Conservation (phyloP, 2,888 invertebrate genomes). For the Carabus problematicus region DNA sequence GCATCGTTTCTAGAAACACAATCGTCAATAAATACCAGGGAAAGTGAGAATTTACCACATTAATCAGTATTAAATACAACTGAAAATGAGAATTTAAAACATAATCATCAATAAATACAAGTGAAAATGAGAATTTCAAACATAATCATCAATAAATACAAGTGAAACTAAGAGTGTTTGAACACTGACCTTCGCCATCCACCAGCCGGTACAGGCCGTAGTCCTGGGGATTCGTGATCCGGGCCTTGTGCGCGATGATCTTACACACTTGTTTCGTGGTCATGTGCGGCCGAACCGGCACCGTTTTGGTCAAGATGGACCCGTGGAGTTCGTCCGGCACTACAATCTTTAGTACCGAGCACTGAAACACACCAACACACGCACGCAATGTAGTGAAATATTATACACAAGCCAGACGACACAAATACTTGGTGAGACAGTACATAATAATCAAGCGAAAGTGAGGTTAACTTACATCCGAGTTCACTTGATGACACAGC, state of each 20-base stretch:
- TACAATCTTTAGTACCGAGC: constrained; percentile 85
- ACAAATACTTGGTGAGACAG: not conserved
- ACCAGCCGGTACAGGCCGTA: constrained; percentile 90
- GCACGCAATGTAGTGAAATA: constrained; percentile 16
- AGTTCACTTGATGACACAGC: constrained; percentile 54
- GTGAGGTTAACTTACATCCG: constrained; percentile 54
- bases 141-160: no score
- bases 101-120: no score
- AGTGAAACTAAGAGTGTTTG: no score
- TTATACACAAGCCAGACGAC: not conserved
- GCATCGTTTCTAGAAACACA: constrained; percentile 78
- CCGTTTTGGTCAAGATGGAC: constrained; percentile 87
- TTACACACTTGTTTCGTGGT: constrained; percentile 92
- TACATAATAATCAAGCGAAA: not conserved
- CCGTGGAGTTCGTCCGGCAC: constrained; percentile 95
- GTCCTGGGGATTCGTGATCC: constrained; percentile 96
- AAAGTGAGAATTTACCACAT: no score
- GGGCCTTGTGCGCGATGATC: constrained; percentile 93
- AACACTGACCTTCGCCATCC: constrained; percentile 81
- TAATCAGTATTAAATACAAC: no score
- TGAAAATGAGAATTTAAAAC: no score
- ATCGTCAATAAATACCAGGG: no score
- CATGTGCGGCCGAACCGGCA: constrained; percentile 93
- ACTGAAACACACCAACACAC: constrained; percentile 54
- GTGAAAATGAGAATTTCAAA: no score